Conservation (phyloP, 2,797 vertebrate species). For the Tragopan temminckii region DNA sequence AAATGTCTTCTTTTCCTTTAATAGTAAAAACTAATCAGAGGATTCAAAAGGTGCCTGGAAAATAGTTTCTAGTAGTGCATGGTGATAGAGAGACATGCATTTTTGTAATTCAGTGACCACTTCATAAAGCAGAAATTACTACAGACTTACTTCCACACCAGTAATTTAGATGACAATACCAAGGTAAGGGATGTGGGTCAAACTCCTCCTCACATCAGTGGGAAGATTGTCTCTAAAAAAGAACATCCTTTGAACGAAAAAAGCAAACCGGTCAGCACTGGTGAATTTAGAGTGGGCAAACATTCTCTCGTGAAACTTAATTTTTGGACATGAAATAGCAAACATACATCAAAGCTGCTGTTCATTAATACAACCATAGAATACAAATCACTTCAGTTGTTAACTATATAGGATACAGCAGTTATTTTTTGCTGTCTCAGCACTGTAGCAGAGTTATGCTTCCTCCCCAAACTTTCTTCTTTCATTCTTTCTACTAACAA, state of each 20-base stretch:
- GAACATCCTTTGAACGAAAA: not conserved
- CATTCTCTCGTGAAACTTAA: not conserved
- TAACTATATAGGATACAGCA: not conserved
- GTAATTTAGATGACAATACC: accelerated
- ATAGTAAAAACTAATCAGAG: not conserved
- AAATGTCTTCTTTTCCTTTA: not conserved
- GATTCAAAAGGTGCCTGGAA: not conserved
- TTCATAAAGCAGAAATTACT: not conserved
- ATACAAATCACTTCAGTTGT: not conserved
- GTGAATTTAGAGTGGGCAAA: not conserved
- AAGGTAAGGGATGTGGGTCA: not conserved
- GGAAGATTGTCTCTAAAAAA: not conserved
- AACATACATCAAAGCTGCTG: not conserved
- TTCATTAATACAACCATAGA: not conserved
- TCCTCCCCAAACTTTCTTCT: not conserved
- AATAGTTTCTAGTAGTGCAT: not conserved
- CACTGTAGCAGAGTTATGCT: not conserved
- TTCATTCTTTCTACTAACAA: not conserved
- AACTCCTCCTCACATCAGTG: not conserved
- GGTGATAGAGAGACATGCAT: accelerated
- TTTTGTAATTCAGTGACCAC: not conserved
- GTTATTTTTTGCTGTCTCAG: constrained; percentile 13
- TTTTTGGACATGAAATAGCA: not conserved
- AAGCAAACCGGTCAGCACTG: not conserved
- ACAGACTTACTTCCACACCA: not conserved